These are phyloP conservation scores for Oligia strigilis DNA, from an alignment of 2,888 invertebrate species.

Conservation along the genomic window DNA sequence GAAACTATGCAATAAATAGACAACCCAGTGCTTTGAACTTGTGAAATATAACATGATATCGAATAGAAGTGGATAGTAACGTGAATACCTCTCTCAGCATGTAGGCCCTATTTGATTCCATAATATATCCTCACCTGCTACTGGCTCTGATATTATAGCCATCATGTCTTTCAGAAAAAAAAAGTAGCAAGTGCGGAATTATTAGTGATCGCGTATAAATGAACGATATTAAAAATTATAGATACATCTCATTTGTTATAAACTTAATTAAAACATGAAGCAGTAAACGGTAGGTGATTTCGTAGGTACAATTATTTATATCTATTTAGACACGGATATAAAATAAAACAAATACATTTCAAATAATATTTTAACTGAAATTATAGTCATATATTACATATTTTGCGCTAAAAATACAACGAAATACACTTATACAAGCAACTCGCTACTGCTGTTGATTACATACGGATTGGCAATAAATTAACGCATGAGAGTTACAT, in stretches of 20 bases:
- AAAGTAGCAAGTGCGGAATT: conserved; percentile 56
- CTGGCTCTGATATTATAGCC: conserved; percentile 20
- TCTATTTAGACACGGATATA: conserved; percentile 62
- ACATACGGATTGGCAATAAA: conserved; percentile 80
- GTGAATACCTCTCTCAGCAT: conserved; percentile 29
- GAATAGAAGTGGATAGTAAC: conserved; percentile 33
- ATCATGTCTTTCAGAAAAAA: conserved; percentile 19
- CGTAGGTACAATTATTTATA: conserved; percentile 64
- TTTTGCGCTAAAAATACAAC: conserved; percentile 80
- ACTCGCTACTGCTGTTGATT: conserved; percentile 80
- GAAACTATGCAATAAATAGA: conserved; percentile 50
- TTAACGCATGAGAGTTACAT: conserved; percentile 72
- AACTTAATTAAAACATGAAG: conserved; percentile 64
- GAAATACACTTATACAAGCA: conserved; percentile 87
- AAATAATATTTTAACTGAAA: conserved; percentile 79
- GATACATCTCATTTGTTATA: conserved; percentile 58
- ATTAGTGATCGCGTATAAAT: conserved; percentile 47
- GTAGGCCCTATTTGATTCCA: conserved; percentile 41
- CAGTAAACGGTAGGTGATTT: conserved; percentile 68
- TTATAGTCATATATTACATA: conserved; percentile 83
- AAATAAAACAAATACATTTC: conserved; percentile 75
- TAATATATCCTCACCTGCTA: conserved; percentile 55
- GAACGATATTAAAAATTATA: conserved; percentile 57
- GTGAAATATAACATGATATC: conserved; percentile 57
- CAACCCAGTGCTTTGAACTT: conserved; percentile 52